Evolutionary conservation across 2,888 invertebrate species (phyloP).

Genomic region (Idaea dimidiata): DNA sequence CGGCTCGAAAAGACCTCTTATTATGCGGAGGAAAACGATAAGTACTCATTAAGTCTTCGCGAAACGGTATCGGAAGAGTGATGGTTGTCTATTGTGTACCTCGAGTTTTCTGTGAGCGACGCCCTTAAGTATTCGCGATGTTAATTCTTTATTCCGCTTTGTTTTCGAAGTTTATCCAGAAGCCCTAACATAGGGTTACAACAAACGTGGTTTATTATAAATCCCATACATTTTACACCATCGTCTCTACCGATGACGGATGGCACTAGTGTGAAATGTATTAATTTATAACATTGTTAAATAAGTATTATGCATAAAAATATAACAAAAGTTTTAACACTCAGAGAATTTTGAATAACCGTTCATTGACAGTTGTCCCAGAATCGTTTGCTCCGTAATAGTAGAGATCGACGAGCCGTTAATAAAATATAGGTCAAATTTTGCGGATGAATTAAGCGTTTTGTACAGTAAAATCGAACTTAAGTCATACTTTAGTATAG

Average conservation of each 20-base stretch:
- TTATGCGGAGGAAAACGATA: neutral
- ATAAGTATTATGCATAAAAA: too few relatives aligned
- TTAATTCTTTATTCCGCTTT: neutral
- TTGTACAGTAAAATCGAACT: constrained; percentile 74
- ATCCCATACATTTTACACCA: too few relatives aligned
- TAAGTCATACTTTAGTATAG: constrained; percentile 66
- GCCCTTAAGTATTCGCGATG: neutral
- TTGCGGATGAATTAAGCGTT: constrained; percentile 69
- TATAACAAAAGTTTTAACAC: too few relatives aligned
- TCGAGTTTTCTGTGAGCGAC: too few relatives aligned
- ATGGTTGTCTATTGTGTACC: too few relatives aligned
- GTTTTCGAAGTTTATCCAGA: too few relatives aligned
- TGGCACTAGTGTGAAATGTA: too few relatives aligned
- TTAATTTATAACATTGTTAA: too few relatives aligned
- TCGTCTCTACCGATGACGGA: too few relatives aligned
- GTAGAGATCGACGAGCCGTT: constrained; percentile 40
- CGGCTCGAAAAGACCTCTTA: constrained; percentile 49
- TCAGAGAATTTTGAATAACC: neutral
- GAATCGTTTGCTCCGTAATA: neutral
- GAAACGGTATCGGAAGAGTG: neutral
- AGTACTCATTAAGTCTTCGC: neutral
- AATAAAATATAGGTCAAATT: constrained; percentile 67
- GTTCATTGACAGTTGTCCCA: neutral
- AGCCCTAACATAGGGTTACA: too few relatives aligned
- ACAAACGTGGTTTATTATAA: too few relatives aligned